A percentile compares a stretch with the other conserved stretches of the same genome.
phyloP scores from a whole-genome alignment of 2,888 invertebrate species.

The Protula sp. region DNA sequence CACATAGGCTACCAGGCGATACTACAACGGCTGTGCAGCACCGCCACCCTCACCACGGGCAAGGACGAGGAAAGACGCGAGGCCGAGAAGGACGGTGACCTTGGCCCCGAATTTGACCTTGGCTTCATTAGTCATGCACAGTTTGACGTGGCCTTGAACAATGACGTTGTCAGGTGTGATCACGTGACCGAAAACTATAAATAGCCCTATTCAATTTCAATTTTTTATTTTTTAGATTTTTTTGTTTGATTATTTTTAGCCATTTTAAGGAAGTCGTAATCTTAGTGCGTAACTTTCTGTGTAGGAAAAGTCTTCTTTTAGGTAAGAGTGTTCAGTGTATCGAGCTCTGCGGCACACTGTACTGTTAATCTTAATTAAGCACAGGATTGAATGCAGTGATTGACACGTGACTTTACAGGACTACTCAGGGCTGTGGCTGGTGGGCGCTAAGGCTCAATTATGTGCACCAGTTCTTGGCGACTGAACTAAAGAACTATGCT shows the following conservation, averaged over 20 bases:
- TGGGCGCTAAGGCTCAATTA: conserved; percentile 35
- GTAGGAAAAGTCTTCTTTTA: too few relatives aligned
- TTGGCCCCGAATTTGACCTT: conserved; percentile 40
- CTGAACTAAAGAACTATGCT: conserved; percentile 35
- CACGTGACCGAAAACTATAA: too few relatives aligned
- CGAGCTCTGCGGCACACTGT: too few relatives aligned
- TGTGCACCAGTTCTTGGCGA: conserved; percentile 39
- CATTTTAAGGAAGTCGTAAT: too few relatives aligned
- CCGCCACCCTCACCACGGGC: conserved; percentile 3
- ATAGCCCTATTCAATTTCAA: too few relatives aligned
- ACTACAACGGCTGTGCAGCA: conserved; percentile 34
- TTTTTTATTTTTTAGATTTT: too few relatives aligned
- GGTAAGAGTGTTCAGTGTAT: too few relatives aligned
- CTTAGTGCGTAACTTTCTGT: too few relatives aligned
- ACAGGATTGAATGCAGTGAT: too few relatives aligned
- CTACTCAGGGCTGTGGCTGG: conserved; percentile 28
- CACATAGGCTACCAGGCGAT: conserved; percentile 47
- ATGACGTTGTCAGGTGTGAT: conserved; percentile 37
- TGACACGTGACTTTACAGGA: too few relatives aligned
- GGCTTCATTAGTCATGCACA: conserved; percentile 43
- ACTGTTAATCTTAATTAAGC: too few relatives aligned
- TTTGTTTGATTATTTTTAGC: too few relatives aligned
- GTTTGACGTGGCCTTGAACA: conserved; percentile 34
- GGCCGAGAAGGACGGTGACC: conserved; percentile 26
- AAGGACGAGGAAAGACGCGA: background rate